Evolutionary conservation across 1,140 invertebrate species (phyloP).

Genomic region (Nautilus pompilius): DNA sequence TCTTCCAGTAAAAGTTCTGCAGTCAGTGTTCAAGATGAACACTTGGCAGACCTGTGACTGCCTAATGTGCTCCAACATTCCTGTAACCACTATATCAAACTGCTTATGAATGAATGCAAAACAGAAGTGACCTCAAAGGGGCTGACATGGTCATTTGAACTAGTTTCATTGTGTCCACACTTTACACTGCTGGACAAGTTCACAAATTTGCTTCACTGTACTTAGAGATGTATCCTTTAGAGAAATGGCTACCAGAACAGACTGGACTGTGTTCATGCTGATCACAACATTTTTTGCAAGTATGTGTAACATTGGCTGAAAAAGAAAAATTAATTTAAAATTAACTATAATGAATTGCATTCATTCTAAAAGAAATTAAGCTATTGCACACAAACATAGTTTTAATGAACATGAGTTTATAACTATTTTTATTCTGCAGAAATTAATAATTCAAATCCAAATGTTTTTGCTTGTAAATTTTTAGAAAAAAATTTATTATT

Average conservation of each 20-base stretch:
- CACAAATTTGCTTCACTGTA: constrained; percentile 16
- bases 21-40: too few relatives aligned
- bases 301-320: constrained; percentile 36
- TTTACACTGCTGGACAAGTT: constrained; percentile 15
- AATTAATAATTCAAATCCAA: background rate
- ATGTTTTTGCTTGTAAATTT: too few relatives aligned
- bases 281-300: constrained; percentile 28
- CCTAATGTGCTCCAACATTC: too few relatives aligned
- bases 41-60: too few relatives aligned
- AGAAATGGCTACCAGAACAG: constrained; percentile 28
- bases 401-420: background rate
- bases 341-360: background rate
- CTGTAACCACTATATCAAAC: too few relatives aligned
- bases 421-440: background rate
- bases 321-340: constrained; percentile 9
- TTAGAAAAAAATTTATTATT: too few relatives aligned
- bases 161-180: background rate
- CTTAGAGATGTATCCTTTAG: constrained; percentile 28
- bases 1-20: too few relatives aligned
- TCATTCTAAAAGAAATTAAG: background rate
- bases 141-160: too few relatives aligned
- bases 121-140: too few relatives aligned
- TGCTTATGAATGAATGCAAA: too few relatives aligned
- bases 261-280: constrained; percentile 23
- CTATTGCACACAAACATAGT: background rate